Conservation (phyloP, 2,797 vertebrate genomes). For the Gobio occitaniae region DNA sequence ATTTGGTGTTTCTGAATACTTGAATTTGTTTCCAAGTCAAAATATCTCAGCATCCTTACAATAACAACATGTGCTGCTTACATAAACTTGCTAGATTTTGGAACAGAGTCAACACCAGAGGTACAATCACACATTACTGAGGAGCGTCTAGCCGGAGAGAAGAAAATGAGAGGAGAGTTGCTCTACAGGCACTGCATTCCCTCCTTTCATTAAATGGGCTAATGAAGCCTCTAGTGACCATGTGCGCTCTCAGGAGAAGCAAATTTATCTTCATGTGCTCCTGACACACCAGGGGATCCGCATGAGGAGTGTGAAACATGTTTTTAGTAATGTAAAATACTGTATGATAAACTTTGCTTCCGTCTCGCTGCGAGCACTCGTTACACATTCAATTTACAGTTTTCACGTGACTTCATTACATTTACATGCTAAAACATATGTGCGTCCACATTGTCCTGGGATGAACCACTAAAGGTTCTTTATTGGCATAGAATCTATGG, state of each 20-base stretch:
- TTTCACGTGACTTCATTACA: slow-evolving; percentile 12
- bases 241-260: slow-evolving; percentile 40
- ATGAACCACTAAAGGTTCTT: neutral
- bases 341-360: slow-evolving; percentile 38
- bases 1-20: neutral
- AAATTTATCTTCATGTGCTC: slow-evolving; percentile 52
- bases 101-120: neutral
- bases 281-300: slow-evolving; percentile 13
- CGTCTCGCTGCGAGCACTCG: neutral
- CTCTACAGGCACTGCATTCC: slow-evolving; percentile 21
- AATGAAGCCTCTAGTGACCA: slow-evolving; percentile 55
- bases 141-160: neutral
- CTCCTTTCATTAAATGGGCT: slow-evolving; percentile 55
- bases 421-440: neutral
- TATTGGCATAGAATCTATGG: neutral
- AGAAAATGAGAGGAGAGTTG: neutral
- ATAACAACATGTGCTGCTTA: neutral
- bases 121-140: neutral
- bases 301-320: slow-evolving; percentile 15
- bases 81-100: neutral
- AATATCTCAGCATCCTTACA: neutral
- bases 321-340: slow-evolving; percentile 36
- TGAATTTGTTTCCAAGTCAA: neutral
- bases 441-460: neutral
- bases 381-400: slow-evolving; percentile 18